Percentiles rank a stretch among this genome's conserved stretches.
phyloP scores from a whole-genome alignment of 2,113 vertebrate species.

The Canis aureus region DNA sequence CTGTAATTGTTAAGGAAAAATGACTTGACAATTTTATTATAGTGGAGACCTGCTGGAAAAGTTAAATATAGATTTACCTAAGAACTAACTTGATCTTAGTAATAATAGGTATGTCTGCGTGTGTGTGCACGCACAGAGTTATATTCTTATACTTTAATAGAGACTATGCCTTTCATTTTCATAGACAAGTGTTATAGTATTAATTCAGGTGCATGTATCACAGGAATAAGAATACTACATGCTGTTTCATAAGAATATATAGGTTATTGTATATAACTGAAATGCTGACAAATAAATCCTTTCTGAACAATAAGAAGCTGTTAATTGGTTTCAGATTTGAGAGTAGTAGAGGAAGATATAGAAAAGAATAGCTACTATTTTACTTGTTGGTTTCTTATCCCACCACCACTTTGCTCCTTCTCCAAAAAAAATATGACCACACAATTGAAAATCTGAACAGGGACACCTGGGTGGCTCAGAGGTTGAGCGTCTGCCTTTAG shows the following conservation, averaged over 20 bases:
- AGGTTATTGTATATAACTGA: not conserved
- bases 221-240: not conserved
- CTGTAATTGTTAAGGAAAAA: slow-evolving; percentile 80
- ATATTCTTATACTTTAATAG: not conserved
- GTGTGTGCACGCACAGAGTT: not conserved
- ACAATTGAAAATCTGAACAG: not conserved
- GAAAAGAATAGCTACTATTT: not conserved
- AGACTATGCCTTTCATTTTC: not conserved
- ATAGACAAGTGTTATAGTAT: not conserved
- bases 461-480: no score
- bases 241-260: not conserved
- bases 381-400: not conserved
- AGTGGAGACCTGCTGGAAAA: slow-evolving; percentile 68
- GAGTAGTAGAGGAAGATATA: not conserved
- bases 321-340: not conserved
- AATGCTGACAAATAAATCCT: not conserved
- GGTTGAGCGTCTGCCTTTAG: no score
- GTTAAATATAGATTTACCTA: slow-evolving; percentile 59
- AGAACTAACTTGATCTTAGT: slow-evolving; percentile 30
- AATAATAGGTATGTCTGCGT: not conserved
- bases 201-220: not conserved
- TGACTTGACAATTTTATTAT: slow-evolving; percentile 80
- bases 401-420: rapidly evolving
- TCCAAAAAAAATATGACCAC: not conserved
- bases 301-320: not conserved